Base-by-base conservation (phyloP, 53 echinoderm and acorn worm species). In the Antedon mediterranea region DNA sequence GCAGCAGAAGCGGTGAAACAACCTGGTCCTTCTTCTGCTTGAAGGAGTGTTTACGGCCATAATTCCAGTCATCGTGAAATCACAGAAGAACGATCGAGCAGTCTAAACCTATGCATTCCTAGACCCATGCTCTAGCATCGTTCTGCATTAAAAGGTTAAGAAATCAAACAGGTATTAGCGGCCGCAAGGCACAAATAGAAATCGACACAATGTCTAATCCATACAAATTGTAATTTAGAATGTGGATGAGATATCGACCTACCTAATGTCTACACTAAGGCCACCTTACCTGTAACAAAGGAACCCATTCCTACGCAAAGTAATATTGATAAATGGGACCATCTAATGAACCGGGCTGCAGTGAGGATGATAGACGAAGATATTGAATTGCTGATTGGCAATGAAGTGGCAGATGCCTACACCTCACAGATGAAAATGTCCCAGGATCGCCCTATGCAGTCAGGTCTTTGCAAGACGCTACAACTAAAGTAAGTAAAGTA, bases 91-190 rank as follows among this genome's bases (percentile, higher is more conserved):
- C 74, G 73, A 29, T 31, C 33, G 43, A n/a, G 79, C 82, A 32
- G 43, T 86, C 32, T 18, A 78, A 43, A 86, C 82, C 14, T 86
- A 86, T 73, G 86, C 82, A 31, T 86, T 82, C 75, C 43, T 86
- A 76, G 78, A 86, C 74, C 82, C 81, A 8, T 78, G 86, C 30
- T 78, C 78, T 14, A 82, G 82, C 3, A 78, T 76, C 78, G 30
- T 86, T 86, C 28, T 86, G 86, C 32, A 86, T 82, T n/a, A 82
- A 86, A 33, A 76, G 72, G 73, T 43, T 86, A n/a, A 77, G 42
- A 43, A n/a, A 32, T 27, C 81, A 86, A 71, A 32, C 86, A 7
- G 77, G 78, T 7, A 44, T 71, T 27, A 77, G 78, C 71, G 86
- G 86, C 18, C 78, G 78, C 73, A 32, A 75, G 43, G 79, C 79